Evolutionary conservation across 2,797 vertebrate species (phyloP).

Genomic region (Mycteria americana): DNA sequence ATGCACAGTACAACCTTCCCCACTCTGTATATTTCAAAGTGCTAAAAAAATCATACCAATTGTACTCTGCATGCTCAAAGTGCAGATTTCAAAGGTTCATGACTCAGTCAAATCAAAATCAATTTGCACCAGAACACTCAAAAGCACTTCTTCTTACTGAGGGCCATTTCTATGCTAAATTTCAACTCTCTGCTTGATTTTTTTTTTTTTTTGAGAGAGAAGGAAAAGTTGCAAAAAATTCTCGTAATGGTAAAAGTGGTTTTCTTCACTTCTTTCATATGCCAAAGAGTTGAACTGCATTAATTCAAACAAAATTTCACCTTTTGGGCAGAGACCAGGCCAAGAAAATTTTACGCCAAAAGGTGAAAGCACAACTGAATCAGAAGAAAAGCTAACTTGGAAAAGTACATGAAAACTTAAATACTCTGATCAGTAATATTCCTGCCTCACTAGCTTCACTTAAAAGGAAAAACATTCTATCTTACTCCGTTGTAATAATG

Average conservation of each 20-base stretch:
- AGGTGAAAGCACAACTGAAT: neutral
- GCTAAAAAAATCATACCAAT: constrained; percentile 62
- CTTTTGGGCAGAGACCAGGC: neutral
- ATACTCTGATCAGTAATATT: neutral
- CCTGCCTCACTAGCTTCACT: neutral
- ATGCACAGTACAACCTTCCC: constrained; percentile 46
- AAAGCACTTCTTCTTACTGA: constrained; percentile 62
- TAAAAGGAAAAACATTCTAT: neutral
- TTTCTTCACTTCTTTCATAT: constrained; percentile 43
- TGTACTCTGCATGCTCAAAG: constrained; percentile 65
- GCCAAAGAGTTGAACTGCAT: neutral
- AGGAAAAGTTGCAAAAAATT: constrained; percentile 6
- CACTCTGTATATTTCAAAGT: constrained; percentile 60
- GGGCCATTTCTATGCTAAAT: constrained; percentile 62
- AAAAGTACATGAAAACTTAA: neutral
- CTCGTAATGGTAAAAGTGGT: neutral
- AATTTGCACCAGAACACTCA: constrained; percentile 68
- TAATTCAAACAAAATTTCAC: constrained; percentile 23
- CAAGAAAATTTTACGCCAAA: neutral
- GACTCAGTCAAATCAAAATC: constrained; percentile 66
- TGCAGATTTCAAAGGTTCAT: constrained; percentile 67
- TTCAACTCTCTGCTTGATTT: constrained; percentile 26
- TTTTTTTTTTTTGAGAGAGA: neutral
- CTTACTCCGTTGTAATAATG: neutral
- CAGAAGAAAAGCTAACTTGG: neutral